phyloP scores from a whole-genome alignment of 2,113 vertebrate species.

The Planiliza haematocheilus region DNA sequence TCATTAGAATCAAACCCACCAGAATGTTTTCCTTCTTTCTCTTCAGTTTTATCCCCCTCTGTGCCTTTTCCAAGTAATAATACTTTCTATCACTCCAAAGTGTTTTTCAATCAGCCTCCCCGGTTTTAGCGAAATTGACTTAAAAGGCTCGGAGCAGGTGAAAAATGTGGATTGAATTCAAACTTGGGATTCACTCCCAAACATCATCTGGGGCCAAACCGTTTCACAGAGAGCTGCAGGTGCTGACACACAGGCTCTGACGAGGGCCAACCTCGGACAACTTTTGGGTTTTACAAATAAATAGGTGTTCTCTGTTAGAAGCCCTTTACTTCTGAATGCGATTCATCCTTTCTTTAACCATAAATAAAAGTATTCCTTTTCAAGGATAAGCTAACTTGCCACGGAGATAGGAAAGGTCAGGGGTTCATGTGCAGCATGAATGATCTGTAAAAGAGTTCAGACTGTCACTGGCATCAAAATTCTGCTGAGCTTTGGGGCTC shows the following conservation, averaged over 20 bases:
- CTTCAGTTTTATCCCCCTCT: conserved; percentile 41
- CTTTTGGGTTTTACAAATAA: conserved; percentile 29
- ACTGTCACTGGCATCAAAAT: background rate
- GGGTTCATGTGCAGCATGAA: background rate
- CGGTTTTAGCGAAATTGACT: conserved; percentile 62
- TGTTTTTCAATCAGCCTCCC: conserved; percentile 68
- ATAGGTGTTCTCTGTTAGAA: conserved; percentile 20
- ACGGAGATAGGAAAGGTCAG: background rate
- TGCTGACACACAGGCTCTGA: conserved; percentile 12
- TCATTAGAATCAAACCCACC: conserved; percentile 65
- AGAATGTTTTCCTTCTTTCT: conserved; percentile 30
- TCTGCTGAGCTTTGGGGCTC: background rate
- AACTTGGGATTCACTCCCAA: conserved; percentile 47
- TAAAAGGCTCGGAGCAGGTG: conserved; percentile 58
- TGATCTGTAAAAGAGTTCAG: background rate
- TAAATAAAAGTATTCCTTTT: conserved; percentile 2
- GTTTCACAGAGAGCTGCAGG: conserved; percentile 27
- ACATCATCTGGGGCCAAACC: conserved; percentile 30
- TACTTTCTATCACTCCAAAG: conserved; percentile 66
- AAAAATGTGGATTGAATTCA: conserved; percentile 67
- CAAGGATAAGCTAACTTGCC: background rate
- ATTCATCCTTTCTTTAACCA: background rate
- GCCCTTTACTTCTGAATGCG: background rate
- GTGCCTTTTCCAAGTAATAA: conserved; percentile 61
- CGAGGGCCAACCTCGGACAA: conserved; percentile 14